These are phyloP conservation scores for Steinernema khuongi DNA, from an alignment of 1,140 invertebrate genomes.

Conservation along the genomic window DNA sequence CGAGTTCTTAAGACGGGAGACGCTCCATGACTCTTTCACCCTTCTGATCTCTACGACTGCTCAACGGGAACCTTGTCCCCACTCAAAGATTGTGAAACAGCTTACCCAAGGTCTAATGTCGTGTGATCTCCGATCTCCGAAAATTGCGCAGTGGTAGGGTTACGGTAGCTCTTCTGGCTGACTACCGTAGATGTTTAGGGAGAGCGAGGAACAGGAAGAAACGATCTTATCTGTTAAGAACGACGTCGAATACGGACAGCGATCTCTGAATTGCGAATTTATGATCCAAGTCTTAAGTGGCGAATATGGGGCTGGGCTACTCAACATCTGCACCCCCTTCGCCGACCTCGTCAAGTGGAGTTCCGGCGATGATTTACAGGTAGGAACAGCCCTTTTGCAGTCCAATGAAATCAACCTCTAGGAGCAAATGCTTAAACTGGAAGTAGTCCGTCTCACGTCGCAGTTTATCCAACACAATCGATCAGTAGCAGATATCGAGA, in stretches of 20 bases:
- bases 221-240: constrained; percentile 20
- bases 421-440: constrained; percentile 28
- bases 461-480: constrained; percentile 15
- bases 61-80: constrained; percentile 39
- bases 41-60: constrained; percentile 34
- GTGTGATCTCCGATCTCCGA: constrained; percentile 24
- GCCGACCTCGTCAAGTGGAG: neutral
- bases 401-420: constrained; percentile 33
- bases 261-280: neutral
- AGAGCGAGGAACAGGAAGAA: constrained; percentile 8
- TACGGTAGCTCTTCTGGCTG: constrained; percentile 21
- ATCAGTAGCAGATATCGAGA: constrained; percentile 8
- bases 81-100: constrained; percentile 44
- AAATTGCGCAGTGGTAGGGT: constrained; percentile 9
- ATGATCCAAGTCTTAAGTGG: neutral
- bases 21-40: constrained; percentile 32
- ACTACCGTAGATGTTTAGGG: neutral
- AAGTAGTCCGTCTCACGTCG: constrained; percentile 4
- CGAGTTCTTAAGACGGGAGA: constrained; percentile 22
- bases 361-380: neutral
- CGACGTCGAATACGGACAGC: neutral
- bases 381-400: neutral
- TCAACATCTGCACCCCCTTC: neutral
- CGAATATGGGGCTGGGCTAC: neutral
- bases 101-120: constrained; percentile 25